phyloP scores from a whole-genome alignment of 2,888 invertebrate species.

The Trichacis sp. region DNA sequence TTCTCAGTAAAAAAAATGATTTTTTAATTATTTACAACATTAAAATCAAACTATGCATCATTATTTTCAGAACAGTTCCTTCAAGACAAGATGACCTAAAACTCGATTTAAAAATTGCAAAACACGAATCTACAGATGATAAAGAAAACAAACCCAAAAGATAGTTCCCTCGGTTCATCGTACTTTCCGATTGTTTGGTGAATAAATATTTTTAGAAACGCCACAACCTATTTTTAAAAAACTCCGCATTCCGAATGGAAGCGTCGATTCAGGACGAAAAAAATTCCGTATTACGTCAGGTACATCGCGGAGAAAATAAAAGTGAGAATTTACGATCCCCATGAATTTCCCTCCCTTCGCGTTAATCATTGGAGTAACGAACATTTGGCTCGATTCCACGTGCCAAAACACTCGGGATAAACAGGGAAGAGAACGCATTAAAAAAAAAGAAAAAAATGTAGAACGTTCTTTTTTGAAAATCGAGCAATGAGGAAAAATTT shows the following conservation, averaged over 20 bases:
- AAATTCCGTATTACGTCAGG: not conserved
- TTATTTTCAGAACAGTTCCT: no score
- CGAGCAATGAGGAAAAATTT: constrained; percentile 10
- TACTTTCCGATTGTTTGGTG: not conserved
- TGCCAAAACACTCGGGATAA: constrained; percentile 19
- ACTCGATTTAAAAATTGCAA: no score
- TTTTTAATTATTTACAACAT: no score
- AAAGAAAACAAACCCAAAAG: not conserved
- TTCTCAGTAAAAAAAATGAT: no score
- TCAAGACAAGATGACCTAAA: no score
- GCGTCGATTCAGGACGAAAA: not conserved
- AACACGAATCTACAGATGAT: no score
- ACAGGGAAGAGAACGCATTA: constrained; percentile 22
- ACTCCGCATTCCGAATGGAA: not conserved
- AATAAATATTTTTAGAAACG: not conserved
- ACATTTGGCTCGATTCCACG: constrained; percentile 38
- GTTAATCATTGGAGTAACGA: constrained; percentile 39
- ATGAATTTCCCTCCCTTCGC: constrained; percentile 14
- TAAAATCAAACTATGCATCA: no score
- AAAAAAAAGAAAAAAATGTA: constrained; percentile 19
- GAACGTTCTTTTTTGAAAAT: no score
- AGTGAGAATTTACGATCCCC: constrained; percentile 24
- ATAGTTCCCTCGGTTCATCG: no score
- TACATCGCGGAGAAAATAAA: constrained; percentile 16
- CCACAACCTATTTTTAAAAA: not conserved